These are phyloP conservation scores for Macrophya alboannulata DNA, from an alignment of 2,888 invertebrate genomes.

Conservation along the genomic window DNA sequence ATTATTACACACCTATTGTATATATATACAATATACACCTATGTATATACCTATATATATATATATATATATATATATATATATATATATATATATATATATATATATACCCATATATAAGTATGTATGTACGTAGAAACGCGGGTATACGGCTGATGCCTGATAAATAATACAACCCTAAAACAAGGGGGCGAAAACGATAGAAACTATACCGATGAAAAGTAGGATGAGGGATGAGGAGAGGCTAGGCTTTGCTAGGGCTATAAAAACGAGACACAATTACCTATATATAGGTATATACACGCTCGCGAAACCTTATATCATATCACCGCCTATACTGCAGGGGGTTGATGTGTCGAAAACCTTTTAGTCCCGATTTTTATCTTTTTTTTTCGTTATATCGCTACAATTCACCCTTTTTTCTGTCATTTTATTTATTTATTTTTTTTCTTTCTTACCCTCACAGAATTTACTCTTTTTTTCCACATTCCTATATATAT, in stretches of 20 bases:
- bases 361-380: slow-evolving; percentile 46
- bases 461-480: neutral
- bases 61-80: neutral
- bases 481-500: neutral
- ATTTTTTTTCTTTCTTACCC: neutral
- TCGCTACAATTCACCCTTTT: neutral
- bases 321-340: neutral
- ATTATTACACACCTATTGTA: neutral
- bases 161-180: slow-evolving; percentile 44
- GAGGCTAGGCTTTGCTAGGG: neutral
- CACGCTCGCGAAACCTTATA: neutral
- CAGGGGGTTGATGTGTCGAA: slow-evolving; percentile 11
- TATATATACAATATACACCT: neutral
- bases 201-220: slow-evolving; percentile 43
- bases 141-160: neutral
- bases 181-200: slow-evolving; percentile 51
- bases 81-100: neutral
- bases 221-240: neutral
- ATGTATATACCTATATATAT: neutral
- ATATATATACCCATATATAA: neutral
- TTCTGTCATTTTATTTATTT: slow-evolving; percentile 1
- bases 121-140: neutral
- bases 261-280: slow-evolving; percentile 46
- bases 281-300: slow-evolving; percentile 12
- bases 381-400: neutral